Evolutionary conservation across 2,888 invertebrate genomes (phyloP).

Genomic region (Xylota sylvarum): DNA sequence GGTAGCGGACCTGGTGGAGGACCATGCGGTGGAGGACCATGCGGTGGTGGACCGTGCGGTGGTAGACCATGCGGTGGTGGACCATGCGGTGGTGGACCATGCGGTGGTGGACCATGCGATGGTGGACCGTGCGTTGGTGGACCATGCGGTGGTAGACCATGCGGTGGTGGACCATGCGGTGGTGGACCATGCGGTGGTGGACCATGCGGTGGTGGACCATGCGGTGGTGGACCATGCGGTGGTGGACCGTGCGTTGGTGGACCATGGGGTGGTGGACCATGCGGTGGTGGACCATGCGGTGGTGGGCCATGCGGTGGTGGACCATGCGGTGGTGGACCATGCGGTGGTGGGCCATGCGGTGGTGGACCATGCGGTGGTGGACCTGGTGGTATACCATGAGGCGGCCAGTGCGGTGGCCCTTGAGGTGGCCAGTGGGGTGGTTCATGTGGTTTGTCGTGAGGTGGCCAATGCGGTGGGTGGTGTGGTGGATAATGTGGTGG

Average conservation of each 20-base stretch:
- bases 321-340: no score
- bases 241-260: no score
- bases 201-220: neutral
- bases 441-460: neutral
- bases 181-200: neutral
- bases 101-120: no score
- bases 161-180: neutral
- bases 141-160: no score
- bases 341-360: no score
- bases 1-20: no score
- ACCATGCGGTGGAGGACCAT: neutral
- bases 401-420: neutral
- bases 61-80: neutral
- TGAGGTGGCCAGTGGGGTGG: neutral
- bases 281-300: no score
- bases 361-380: no score
- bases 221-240: no score
- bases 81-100: neutral
- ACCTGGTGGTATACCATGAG: neutral
- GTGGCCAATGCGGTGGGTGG: neutral
- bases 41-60: neutral
- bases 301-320: no score
- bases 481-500: neutral
- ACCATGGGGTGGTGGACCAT: no score
- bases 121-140: neutral